phyloP scores from a whole-genome alignment of 1,140 invertebrate genomes.

The Panonychus citri region DNA sequence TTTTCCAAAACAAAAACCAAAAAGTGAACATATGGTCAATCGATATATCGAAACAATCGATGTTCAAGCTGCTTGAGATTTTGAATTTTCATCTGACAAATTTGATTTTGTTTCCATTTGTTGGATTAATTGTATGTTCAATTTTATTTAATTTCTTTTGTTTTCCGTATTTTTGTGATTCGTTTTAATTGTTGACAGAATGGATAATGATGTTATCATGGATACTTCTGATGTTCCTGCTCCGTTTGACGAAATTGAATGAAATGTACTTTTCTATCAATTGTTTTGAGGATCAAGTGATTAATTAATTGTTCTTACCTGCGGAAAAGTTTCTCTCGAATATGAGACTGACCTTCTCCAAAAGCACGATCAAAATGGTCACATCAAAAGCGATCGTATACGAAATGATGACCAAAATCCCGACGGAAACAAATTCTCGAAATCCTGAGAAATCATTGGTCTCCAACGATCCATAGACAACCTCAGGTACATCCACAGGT shows the following conservation, averaged over 20 bases:
- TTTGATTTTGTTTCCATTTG: too few species aligned
- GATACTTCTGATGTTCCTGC: neutral
- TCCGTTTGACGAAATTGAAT: neutral
- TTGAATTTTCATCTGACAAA: too few species aligned
- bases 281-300: too few species aligned
- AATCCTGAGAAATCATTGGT: neutral
- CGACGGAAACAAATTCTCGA: neutral
- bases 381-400: neutral
- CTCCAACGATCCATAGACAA: neutral
- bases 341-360: slow-evolving; percentile 59
- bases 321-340: slow-evolving; percentile 66
- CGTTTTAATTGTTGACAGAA: neutral
- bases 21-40: too few species aligned
- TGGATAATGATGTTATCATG: neutral
- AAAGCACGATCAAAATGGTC: neutral
- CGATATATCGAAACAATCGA: too few species aligned
- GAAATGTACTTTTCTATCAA: too few species aligned
- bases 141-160: too few species aligned
- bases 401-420: neutral
- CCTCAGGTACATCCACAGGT: neutral
- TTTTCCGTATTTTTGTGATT: too few species aligned
- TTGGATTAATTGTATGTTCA: too few species aligned
- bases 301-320: slow-evolving; percentile 58
- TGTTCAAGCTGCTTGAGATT: too few species aligned
- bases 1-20: too few species aligned